A percentile compares a stretch with the other conserved stretches of the same genome.
Conservation (phyloP, 2,888 invertebrate species). For the Drosophila niveifrons region DNA sequence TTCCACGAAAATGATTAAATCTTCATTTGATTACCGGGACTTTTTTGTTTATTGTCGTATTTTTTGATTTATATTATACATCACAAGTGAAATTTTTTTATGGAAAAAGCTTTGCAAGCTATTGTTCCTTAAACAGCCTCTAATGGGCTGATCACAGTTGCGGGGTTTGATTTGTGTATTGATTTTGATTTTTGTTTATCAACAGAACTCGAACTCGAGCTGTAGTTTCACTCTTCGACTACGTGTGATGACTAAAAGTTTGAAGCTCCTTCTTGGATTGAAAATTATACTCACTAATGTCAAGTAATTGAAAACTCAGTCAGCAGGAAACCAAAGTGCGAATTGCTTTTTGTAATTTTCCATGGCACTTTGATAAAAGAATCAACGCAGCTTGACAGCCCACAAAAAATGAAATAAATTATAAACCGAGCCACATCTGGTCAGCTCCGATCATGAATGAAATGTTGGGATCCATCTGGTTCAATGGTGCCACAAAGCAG, state of each 20-base stretch:
- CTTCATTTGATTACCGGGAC: conserved; percentile 23
- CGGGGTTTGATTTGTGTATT: conserved; percentile 10
- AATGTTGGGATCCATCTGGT: conserved; percentile 63
- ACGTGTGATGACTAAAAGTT: not conserved
- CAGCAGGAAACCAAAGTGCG: conserved; percentile 41
- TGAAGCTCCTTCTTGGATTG: not conserved
- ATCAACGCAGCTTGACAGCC: not conserved
- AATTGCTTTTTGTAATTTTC: conserved; percentile 60
- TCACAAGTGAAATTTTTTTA: conserved; percentile 23
- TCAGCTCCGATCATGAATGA: conserved; percentile 53
- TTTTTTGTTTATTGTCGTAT: conserved; percentile 3
- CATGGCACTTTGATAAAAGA: conserved; percentile 19
- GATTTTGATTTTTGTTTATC: not conserved
- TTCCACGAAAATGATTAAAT: conserved; percentile 44
- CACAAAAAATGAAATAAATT: no score
- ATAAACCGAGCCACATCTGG: not conserved
- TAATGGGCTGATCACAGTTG: conserved; percentile 23
- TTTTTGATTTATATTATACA: not conserved
- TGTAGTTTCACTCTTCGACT: not conserved
- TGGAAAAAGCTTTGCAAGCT: conserved; percentile 7
- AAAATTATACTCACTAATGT: not conserved
- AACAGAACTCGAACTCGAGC: conserved; percentile 4
- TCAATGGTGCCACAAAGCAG: conserved; percentile 57
- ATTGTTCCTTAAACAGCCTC: conserved; percentile 14
- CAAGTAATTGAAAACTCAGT: conserved; percentile 2